phyloP scores from a whole-genome alignment of 2,797 vertebrate species.

The Peromyscus melanophrys region DNA sequence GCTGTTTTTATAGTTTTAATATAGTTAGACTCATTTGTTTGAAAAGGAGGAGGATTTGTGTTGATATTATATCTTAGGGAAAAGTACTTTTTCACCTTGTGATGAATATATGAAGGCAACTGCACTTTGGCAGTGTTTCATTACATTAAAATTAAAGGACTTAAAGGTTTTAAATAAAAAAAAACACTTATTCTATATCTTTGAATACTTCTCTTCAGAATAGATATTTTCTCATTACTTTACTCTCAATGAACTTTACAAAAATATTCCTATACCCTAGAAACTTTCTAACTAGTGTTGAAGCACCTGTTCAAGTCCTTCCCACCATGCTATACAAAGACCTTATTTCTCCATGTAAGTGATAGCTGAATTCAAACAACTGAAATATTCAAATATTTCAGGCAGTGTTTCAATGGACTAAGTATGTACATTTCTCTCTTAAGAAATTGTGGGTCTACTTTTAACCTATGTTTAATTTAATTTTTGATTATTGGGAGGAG shows the following conservation, averaged over 20 bases:
- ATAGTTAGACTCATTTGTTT: neutral
- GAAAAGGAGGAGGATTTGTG: neutral
- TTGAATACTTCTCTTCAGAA: conserved; percentile 24
- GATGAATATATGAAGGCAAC: neutral
- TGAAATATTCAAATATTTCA: conserved; percentile 1
- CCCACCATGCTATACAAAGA: neutral
- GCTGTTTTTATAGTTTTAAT: neutral
- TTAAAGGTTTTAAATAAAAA: conserved; percentile 36
- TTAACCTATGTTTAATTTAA: neutral
- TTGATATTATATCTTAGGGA: conserved; percentile 8
- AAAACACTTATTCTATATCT: neutral
- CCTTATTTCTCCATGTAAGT: neutral
- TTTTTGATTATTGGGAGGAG: neutral
- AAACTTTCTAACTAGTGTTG: neutral
- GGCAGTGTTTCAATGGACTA: neutral
- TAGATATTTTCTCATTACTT: conserved; percentile 34
- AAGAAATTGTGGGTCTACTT: neutral
- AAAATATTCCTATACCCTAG: neutral
- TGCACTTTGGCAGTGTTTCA: neutral
- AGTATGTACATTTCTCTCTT: neutral
- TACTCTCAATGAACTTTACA: conserved; percentile 7
- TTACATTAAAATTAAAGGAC: conserved; percentile 60
- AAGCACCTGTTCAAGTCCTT: neutral
- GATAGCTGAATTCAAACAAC: neutral
- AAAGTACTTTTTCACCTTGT: neutral